Conservation (phyloP, 2,888 invertebrate species). For the Drosophila birchii region DNA sequence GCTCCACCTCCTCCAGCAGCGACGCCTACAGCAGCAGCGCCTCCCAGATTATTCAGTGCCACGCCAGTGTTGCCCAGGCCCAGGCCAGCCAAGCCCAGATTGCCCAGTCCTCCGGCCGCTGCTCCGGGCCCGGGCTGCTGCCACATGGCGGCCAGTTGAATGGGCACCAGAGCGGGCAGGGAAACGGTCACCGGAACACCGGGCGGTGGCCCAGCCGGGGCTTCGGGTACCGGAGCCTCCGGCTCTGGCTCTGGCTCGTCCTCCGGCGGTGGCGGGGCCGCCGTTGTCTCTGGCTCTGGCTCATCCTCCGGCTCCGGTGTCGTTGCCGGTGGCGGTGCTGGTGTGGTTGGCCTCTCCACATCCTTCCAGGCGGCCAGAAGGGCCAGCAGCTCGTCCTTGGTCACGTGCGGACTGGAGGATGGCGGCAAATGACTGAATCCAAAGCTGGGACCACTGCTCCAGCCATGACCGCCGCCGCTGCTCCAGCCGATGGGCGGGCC, state of each 20-base stretch:
- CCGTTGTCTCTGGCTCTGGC: slow-evolving; percentile 81
- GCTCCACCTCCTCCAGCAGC: slow-evolving; percentile 18
- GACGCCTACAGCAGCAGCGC: slow-evolving; percentile 10
- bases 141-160: slow-evolving; percentile 84
- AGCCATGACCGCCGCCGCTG: slow-evolving; percentile 46
- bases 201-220: slow-evolving; percentile 70
- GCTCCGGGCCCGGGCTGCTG: slow-evolving; percentile 57
- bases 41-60: slow-evolving; percentile 21
- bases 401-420: slow-evolving; percentile 60
- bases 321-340: slow-evolving; percentile 83
- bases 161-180: slow-evolving; percentile 83
- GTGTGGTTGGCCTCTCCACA: slow-evolving; percentile 54
- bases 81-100: slow-evolving; percentile 23
- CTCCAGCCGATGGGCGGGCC: slow-evolving; percentile 49
- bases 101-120: slow-evolving; percentile 47
- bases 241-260: slow-evolving; percentile 81
- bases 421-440: slow-evolving; percentile 31
- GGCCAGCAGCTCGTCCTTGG: slow-evolving; percentile 79
- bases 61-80: slow-evolving; percentile 45
- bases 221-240: slow-evolving; percentile 83
- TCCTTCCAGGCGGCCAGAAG: slow-evolving; percentile 79
- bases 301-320: slow-evolving; percentile 62
- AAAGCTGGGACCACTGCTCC: slow-evolving; percentile 51
- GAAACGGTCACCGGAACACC: slow-evolving; percentile 82
- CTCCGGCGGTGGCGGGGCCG: slow-evolving; percentile 37